A percentile compares a stretch with the other conserved stretches of the same genome.
Evolutionary conservation across 2,888 invertebrate genomes (phyloP).

Genomic region (Sialis fuliginosa): DNA sequence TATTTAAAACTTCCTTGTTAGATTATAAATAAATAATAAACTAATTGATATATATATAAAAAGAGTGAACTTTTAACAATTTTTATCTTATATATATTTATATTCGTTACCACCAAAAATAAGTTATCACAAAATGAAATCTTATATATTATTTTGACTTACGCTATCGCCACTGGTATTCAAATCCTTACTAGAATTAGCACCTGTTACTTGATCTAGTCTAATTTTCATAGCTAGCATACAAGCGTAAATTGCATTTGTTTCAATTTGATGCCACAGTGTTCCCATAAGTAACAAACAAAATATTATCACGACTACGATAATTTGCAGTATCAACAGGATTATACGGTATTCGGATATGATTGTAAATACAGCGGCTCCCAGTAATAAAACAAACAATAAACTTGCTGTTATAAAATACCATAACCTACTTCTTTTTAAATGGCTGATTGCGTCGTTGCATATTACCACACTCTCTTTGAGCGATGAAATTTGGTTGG

Average conservation of each 20-base stretch:
- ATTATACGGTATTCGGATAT: conserved; percentile 24
- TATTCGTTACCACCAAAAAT: too few relatives aligned
- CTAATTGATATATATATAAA: too few relatives aligned
- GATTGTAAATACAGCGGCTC: conserved; percentile 30
- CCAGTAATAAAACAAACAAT: conserved; percentile 32
- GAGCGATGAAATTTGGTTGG: conserved; percentile 20
- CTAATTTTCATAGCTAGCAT: conserved; percentile 49
- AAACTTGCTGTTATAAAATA: conserved; percentile 33
- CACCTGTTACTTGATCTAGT: conserved; percentile 12
- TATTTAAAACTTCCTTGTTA: too few relatives aligned
- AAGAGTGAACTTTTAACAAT: too few relatives aligned
- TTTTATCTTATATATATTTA: too few relatives aligned
- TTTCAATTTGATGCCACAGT: conserved; percentile 67
- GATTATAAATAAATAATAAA: too few relatives aligned
- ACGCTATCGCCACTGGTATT: too few relatives aligned
- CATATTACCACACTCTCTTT: conserved; percentile 41
- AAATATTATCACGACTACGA: conserved; percentile 43
- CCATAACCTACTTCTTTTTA: conserved; percentile 31
- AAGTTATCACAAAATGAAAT: too few relatives aligned
- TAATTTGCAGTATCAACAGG: conserved; percentile 38
- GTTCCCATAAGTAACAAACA: conserved; percentile 63
- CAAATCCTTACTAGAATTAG: too few relatives aligned
- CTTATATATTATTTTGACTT: too few relatives aligned
- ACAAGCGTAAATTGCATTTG: conserved; percentile 59
- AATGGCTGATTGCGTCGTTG: conserved; percentile 30